phyloP scores from a whole-genome alignment of 2,888 invertebrate genomes.

The Didymodactylos carnosus region DNA sequence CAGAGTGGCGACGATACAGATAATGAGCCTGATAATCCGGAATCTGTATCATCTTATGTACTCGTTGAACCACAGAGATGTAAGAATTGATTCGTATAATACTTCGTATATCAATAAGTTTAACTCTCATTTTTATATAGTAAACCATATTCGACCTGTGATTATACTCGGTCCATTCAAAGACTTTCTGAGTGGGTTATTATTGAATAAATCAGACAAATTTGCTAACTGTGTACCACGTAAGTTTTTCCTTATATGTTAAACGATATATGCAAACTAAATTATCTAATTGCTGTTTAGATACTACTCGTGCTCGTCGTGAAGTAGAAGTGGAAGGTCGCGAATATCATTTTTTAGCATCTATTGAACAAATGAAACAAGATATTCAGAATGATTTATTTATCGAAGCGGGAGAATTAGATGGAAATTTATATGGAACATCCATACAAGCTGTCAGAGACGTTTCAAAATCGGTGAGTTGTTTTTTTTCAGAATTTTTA shows the following conservation, averaged over 20 bases:
- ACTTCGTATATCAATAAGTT: background rate
- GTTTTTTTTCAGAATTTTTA: background rate
- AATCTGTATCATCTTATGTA: constrained; percentile 56
- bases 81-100: background rate
- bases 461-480: constrained; percentile 50
- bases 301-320: constrained; percentile 76
- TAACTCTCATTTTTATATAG: background rate
- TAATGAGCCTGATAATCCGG: constrained; percentile 17
- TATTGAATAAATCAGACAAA: constrained; percentile 87
- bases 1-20: constrained; percentile 6
- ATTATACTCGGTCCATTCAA: constrained; percentile 93
- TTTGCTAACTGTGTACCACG: constrained; percentile 99
- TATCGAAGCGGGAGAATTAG: constrained; percentile 98
- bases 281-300: too few relatives aligned
- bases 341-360: constrained; percentile 94
- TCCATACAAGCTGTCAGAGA: constrained; percentile 87
- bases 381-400: constrained; percentile 72
- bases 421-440: constrained; percentile 96
- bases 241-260: constrained; percentile 41
- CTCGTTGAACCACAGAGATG: constrained; percentile 58
- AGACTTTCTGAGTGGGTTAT: constrained; percentile 97
- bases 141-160: constrained; percentile 85
- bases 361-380: constrained; percentile 85
- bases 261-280: background rate
- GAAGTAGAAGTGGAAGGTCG: constrained; percentile 91